Percentiles rank a stretch among this genome's conserved stretches.
phyloP scores from a whole-genome alignment of 2,113 vertebrate species.

The Rhineura floridana region DNA sequence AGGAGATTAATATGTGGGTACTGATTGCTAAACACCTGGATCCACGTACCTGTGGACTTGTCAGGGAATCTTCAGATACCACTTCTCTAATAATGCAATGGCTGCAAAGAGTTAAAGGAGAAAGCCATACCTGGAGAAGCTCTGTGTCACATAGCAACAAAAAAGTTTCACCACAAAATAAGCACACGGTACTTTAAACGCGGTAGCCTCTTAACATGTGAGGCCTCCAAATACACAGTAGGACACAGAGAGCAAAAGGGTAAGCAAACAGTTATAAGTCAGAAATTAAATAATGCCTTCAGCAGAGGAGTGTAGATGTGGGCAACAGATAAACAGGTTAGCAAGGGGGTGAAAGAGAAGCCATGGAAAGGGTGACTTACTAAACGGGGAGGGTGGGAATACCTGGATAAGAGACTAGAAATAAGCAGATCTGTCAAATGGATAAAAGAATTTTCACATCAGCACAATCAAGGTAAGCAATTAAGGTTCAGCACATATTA shows the following conservation, averaged over 20 bases:
- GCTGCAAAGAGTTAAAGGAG: constrained; percentile 5
- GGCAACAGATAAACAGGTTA: neutral
- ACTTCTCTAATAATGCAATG: neutral
- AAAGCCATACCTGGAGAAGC: neutral
- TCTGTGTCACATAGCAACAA: constrained; percentile 57
- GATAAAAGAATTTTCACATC: neutral
- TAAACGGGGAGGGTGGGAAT: neutral
- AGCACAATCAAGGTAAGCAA: neutral
- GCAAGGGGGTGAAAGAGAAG: too few relatives aligned
- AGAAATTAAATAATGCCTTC: neutral
- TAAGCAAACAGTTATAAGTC: neutral
- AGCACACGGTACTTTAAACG: neutral
- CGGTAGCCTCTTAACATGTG: neutral
- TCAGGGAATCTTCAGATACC: neutral
- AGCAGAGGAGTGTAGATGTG: neutral
- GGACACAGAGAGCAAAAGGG: neutral
- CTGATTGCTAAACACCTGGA: neutral
- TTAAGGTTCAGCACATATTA: neutral
- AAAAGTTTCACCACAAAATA: neutral
- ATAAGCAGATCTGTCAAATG: neutral
- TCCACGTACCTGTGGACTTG: neutral
- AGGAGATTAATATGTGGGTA: neutral
- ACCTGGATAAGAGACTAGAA: neutral
- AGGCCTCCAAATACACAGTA: neutral
- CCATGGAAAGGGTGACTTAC: neutral